Conservation (phyloP, 2,888 invertebrate species). For the Catocala sponsa region DNA sequence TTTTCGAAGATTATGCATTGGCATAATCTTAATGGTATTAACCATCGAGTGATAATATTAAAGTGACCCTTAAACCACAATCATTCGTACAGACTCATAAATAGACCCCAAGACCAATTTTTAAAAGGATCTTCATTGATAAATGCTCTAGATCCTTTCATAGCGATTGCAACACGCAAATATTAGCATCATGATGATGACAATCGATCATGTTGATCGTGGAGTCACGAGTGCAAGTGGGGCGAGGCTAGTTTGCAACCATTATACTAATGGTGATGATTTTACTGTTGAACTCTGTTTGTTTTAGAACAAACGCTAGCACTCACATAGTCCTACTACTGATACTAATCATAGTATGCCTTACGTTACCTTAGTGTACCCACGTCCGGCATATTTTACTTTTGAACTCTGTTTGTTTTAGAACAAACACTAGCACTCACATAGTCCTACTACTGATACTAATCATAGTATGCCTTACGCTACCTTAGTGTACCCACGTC, state of each 20-base stretch:
- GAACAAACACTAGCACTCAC: neutral
- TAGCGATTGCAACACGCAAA: conserved; percentile 27
- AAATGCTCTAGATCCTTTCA: neutral
- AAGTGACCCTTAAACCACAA: too few species aligned
- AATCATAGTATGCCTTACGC: too few species aligned
- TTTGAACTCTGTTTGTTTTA: conserved; percentile 9
- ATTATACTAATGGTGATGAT: conserved; percentile 21
- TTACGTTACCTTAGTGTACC: too few species aligned
- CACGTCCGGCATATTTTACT: too few species aligned
- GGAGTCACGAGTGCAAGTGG: conserved; percentile 45
- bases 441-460: neutral
- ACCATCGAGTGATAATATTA: too few species aligned
- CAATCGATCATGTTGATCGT: conserved; percentile 53
- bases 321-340: neutral
- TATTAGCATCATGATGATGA: conserved; percentile 22
- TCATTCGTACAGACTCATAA: too few species aligned
- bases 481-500: too few species aligned
- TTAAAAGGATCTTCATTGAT: neutral
- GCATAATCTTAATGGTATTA: too few species aligned
- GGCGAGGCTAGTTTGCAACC: conserved; percentile 32
- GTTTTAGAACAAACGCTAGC: neutral
- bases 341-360: too few species aligned
- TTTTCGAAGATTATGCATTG: too few species aligned
- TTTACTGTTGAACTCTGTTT: conserved; percentile 7
- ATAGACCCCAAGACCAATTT: neutral